These are phyloP conservation scores for Pluvianellus socialis DNA, from an alignment of 2,113 vertebrate species.

Conservation along the genomic window DNA sequence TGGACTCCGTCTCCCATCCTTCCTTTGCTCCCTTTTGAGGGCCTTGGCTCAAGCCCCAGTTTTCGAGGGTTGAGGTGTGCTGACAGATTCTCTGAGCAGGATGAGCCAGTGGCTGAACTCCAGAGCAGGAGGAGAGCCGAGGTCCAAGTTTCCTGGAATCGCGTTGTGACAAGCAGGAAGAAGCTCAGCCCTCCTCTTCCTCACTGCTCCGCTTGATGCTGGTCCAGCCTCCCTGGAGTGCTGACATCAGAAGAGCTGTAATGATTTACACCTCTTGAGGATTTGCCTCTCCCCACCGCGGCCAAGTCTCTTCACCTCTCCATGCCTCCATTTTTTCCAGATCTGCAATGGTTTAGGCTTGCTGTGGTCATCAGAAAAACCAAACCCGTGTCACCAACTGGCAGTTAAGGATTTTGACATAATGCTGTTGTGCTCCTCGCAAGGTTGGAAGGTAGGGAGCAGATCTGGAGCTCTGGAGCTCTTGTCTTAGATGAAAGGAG, in stretches of 20 bases:
- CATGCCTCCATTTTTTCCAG: background rate
- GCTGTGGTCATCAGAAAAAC: background rate
- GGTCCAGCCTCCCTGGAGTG: background rate
- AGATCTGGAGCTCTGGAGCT: background rate
- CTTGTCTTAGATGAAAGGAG: background rate
- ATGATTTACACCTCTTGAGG: background rate
- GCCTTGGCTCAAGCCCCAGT: slow-evolving; percentile 36
- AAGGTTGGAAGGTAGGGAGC: background rate
- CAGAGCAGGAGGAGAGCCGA: slow-evolving; percentile 27
- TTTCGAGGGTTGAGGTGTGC: slow-evolving; percentile 36
- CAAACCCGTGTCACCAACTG: background rate
- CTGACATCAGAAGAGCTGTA: background rate
- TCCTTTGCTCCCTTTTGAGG: slow-evolving; percentile 41
- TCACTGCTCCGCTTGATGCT: background rate
- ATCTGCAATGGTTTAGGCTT: background rate
- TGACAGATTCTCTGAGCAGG: background rate
- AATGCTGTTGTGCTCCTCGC: background rate
- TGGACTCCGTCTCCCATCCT: slow-evolving; percentile 45
- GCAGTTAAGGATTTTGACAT: background rate
- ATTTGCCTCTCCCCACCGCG: background rate
- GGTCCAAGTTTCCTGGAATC: background rate
- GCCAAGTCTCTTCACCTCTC: background rate
- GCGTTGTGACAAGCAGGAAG: background rate
- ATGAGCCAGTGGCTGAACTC: slow-evolving; percentile 5
- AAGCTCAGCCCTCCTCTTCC: slow-evolving; percentile 32